Evolutionary conservation across 1,140 invertebrate genomes (phyloP).

Genomic region (Lasioglossum albipes): DNA sequence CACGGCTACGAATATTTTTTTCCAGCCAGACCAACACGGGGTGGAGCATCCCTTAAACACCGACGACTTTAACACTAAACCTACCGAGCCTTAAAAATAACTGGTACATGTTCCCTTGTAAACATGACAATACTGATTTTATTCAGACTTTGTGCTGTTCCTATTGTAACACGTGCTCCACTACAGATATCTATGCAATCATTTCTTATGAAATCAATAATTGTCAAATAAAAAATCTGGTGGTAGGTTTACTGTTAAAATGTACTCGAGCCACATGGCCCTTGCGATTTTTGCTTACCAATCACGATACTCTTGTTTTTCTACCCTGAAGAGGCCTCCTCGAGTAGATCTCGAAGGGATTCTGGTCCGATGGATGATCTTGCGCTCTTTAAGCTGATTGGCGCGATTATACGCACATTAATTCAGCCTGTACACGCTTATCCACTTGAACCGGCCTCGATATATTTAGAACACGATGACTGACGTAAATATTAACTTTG

Average conservation of each 20-base stretch:
- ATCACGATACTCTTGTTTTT: background rate
- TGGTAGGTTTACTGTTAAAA: too few relatives aligned
- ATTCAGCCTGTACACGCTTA: conserved; percentile 7
- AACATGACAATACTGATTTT: too few relatives aligned
- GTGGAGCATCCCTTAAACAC: background rate
- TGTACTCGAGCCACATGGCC: conserved; percentile 27
- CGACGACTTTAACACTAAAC: too few relatives aligned
- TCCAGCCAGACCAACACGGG: background rate
- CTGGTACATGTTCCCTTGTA: too few relatives aligned
- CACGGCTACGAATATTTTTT: background rate
- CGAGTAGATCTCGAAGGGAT: conserved; percentile 25
- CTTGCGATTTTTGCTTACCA: conserved; percentile 31
- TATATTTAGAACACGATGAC: conserved; percentile 15
- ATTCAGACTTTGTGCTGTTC: too few relatives aligned
- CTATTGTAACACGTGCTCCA: too few relatives aligned
- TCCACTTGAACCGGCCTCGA: background rate
- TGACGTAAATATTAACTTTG: conserved; percentile 30
- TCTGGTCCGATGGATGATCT: conserved; percentile 20
- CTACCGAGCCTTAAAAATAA: too few relatives aligned
- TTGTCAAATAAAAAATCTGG: too few relatives aligned
- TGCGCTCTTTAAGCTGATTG: conserved; percentile 14
- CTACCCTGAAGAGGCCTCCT: conserved; percentile 19
- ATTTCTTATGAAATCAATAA: too few relatives aligned
- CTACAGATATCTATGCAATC: too few relatives aligned
- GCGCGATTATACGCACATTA: conserved; percentile 3